Evolutionary conservation across 1,140 invertebrate genomes (phyloP), one percentile per base, ranked within the genome.

Genomic region (Diuraphis noxia): DNA sequence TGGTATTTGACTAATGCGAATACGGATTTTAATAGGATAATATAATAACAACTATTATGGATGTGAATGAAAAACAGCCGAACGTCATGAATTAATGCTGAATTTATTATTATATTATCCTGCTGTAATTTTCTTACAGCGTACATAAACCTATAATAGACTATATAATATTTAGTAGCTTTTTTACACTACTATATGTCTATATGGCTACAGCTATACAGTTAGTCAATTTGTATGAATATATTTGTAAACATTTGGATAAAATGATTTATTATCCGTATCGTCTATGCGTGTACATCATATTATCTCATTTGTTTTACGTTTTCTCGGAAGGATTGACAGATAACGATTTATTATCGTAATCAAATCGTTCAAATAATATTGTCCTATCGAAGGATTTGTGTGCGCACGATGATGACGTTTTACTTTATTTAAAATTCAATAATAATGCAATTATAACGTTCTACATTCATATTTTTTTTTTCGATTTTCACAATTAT

Each of bases 261-360:
- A 86, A 49, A 86, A 86, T n/a, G 30, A 86, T 49, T 86, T 86
- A 86, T 86, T 86, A 86, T 49, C 8, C n/a, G 30, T 19, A 38
- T 72, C 30, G 82, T 84, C 41, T 30, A 30, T n/a, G 13, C 2
- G 41, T 41, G 84, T 86, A n/a, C 23, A 46, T 85, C 82, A 36
- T 49, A n/a, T n/a, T 84, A 49, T 86, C 84, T 46, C 36, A 86
- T 86, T 49, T 49, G 84, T 49, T 86, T 86, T 46, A 21, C 43
- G 84, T 86, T 86, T 49, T 49, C 43, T 34, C 84, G 43, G 84
- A 46, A 49, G 41, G 41, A 49, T 86, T 49, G 84, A 86, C 82
- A 36, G 84, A 86, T 34, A 41, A 41, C 82, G 82, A 85, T 85
- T 85, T 85, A 85, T 85, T 43, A 43, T 85, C 41, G n/a, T n/a